These are phyloP conservation scores for Tenualosa ilisha DNA, from an alignment of 2,797 vertebrate species.

Conservation along the genomic window DNA sequence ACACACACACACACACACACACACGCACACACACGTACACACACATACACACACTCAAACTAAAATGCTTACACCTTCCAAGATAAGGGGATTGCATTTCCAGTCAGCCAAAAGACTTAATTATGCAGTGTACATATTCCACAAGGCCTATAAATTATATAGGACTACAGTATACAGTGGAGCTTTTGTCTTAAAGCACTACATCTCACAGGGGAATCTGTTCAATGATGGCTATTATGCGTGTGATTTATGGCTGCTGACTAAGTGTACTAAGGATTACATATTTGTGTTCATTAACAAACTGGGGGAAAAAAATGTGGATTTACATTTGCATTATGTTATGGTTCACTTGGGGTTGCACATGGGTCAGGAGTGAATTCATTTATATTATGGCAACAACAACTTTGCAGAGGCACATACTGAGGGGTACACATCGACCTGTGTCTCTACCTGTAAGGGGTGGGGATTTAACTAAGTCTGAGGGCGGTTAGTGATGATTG, in stretches of 20 bases:
- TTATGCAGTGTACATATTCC: not conserved
- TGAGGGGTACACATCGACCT: not conserved
- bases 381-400: not conserved
- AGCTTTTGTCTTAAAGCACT: not conserved
- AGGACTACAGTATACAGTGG: not conserved
- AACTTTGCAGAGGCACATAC: not conserved
- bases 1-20: not conserved
- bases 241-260: conserved; percentile 2
- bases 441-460: not conserved
- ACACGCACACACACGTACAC: conserved; percentile 4
- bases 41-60: not conserved
- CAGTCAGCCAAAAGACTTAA: not conserved
- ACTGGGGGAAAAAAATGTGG: not conserved
- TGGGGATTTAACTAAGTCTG: not conserved
- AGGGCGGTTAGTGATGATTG: not conserved
- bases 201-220: not conserved
- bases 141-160: not conserved
- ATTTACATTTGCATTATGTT: conserved; percentile 12
- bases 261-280: conserved; percentile 12
- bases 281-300: conserved; percentile 24
- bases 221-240: conserved; percentile 10
- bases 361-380: not conserved
- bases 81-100: not conserved
- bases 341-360: not conserved
- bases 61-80: not conserved